Conservation (phyloP, 2,113 vertebrate genomes). For the Chauna torquata region DNA sequence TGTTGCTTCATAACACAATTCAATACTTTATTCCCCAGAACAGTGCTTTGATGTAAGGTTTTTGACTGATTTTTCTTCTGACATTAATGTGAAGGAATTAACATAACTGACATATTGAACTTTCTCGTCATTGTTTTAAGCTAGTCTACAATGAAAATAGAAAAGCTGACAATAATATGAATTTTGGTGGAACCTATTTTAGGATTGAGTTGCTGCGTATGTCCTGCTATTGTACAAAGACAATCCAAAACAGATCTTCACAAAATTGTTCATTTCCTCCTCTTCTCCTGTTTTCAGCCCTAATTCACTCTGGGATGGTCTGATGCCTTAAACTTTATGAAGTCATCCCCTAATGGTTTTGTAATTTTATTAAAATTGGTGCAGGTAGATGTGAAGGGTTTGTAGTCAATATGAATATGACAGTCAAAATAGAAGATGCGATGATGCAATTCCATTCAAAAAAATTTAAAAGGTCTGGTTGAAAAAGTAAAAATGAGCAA, state of each 20-base stretch:
- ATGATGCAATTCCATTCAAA: neutral
- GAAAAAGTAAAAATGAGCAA: neutral
- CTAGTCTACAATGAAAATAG: neutral
- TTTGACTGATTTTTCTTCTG: neutral
- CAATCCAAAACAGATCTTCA: neutral
- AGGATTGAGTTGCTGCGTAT: neutral
- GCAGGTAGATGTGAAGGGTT: neutral
- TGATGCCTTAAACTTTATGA: neutral
- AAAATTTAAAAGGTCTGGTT: neutral
- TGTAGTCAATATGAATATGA: neutral
- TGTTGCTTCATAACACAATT: neutral
- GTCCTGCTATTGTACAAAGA: neutral
- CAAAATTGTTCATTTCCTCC: neutral
- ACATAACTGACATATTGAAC: neutral
- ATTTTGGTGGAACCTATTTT: neutral
- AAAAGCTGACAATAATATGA: neutral
- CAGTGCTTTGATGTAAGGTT: neutral
- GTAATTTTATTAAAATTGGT: neutral
- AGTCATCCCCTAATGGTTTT: neutral
- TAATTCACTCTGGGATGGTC: neutral
- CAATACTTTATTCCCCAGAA: neutral
- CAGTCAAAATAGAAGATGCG: neutral
- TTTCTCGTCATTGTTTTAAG: neutral
- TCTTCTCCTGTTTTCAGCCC: neutral
- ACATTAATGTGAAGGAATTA: neutral